Evolutionary conservation across 2,888 invertebrate genomes (phyloP).

Genomic region (Alviniconcha strummeri): DNA sequence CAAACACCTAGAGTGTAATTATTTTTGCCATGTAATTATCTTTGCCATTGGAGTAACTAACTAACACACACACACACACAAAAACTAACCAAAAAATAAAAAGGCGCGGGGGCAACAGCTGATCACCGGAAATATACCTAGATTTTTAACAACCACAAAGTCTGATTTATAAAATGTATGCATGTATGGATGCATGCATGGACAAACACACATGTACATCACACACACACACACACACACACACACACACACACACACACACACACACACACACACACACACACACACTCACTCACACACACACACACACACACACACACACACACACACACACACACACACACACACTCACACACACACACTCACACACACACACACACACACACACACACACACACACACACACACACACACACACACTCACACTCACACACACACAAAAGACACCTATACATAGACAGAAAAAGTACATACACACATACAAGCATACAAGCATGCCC

Average conservation of each 20-base stretch:
- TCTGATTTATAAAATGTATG: no score
- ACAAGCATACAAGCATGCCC: background rate
- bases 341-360: background rate
- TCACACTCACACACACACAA: background rate
- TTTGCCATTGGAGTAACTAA: no score
- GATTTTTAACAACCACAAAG: no score
- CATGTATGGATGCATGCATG: no score
- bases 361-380: background rate
- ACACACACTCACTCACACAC: background rate
- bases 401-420: background rate
- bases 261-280: background rate
- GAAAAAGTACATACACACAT: background rate
- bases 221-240: background rate
- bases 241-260: background rate
- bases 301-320: background rate
- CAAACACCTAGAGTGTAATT: background rate
- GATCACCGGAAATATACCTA: no score
- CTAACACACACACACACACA: no score
- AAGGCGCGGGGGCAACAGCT: no score
- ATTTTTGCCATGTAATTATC: no score
- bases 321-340: background rate
- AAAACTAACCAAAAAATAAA: no score
- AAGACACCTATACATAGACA: background rate
- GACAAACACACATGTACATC: no score
- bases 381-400: background rate